These are phyloP conservation scores for Prionace glauca DNA, from an alignment of 2,797 vertebrate species.

Conservation along the genomic window DNA sequence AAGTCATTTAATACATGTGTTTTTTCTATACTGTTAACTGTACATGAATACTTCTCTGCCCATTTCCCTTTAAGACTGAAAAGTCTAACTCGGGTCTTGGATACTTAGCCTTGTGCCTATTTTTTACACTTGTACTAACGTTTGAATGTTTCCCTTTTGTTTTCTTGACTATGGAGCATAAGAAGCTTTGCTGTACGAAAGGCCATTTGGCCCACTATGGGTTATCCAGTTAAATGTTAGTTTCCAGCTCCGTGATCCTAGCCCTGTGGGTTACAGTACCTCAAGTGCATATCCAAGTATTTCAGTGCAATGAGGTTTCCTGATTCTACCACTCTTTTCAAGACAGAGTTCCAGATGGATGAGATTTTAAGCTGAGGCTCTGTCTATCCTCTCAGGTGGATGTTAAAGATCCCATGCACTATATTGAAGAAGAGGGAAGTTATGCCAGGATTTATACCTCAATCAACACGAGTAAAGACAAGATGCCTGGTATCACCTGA, in stretches of 20 bases:
- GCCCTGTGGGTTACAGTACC: not conserved
- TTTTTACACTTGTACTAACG: not conserved
- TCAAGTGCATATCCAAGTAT: not conserved
- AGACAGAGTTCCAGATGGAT: not conserved
- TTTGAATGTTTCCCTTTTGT: not conserved
- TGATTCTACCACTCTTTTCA: not conserved
- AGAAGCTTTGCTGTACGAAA: not conserved
- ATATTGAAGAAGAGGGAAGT: not conserved
- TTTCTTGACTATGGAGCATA: not conserved
- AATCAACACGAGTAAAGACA: not conserved
- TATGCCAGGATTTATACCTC: not conserved
- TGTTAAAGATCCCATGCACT: not conserved
- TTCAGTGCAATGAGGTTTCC: not conserved
- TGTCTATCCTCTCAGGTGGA: not conserved
- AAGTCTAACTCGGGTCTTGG: not conserved
- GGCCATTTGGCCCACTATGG: not conserved
- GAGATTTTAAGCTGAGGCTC: no score
- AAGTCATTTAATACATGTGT: not conserved
- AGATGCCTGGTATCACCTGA: not conserved
- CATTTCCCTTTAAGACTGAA: not conserved
- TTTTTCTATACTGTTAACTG: not conserved
- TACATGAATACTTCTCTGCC: not conserved
- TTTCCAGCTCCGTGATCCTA: no score
- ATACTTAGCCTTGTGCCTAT: not conserved
- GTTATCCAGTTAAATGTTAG: not conserved